Percentiles rank a stretch among this genome's conserved stretches.
Conservation (phyloP, 2,113 vertebrate genomes). For the Amazona vittata region DNA sequence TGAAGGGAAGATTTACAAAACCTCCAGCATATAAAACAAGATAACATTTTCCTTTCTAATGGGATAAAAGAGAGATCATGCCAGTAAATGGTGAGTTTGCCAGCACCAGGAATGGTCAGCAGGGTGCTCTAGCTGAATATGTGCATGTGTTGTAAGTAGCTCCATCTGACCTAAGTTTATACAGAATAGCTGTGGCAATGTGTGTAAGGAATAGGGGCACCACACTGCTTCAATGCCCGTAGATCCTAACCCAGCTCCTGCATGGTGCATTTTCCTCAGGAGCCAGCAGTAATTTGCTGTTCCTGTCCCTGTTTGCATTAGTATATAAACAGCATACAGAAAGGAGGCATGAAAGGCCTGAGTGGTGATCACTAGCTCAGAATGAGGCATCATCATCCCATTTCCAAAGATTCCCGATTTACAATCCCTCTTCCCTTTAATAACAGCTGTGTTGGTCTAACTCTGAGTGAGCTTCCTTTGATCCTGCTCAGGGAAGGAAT, state of each 20-base stretch:
- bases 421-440: background rate
- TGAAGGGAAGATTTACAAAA: background rate
- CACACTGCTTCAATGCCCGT: rapidly evolving
- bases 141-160: background rate
- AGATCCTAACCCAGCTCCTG: background rate
- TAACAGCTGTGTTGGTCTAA: background rate
- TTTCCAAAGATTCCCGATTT: background rate
- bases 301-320: background rate
- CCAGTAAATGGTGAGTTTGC: background rate
- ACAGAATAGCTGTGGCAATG: background rate
- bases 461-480: background rate
- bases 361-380: background rate
- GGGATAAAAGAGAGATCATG: background rate
- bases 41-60: background rate
- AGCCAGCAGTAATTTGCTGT: background rate
- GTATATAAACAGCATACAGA: rapidly evolving
- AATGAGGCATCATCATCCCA: background rate
- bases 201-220: background rate
- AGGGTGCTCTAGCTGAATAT: background rate
- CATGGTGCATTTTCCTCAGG: rapidly evolving
- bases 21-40: background rate
- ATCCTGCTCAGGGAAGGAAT: background rate
- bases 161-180: background rate
- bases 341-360: background rate
- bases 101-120: background rate